Base-by-base conservation (phyloP, 2,797 vertebrate genomes). In the Ctenochaetus hawaiiensis region DNA sequence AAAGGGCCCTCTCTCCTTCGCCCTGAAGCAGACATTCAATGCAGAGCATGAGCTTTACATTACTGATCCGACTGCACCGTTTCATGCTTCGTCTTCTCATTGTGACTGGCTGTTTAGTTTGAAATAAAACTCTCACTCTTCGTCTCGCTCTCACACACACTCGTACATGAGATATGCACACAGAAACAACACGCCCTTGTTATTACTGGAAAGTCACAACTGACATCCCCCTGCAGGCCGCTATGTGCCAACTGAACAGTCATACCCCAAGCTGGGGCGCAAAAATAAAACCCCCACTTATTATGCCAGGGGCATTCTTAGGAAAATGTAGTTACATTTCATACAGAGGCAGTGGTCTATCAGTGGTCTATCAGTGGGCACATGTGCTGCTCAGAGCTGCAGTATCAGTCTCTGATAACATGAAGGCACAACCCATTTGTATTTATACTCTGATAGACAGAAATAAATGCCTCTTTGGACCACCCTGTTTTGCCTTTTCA, bases 131-230 rank as follows among this genome's bases (percentile, higher is more conserved):
- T 53, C 77, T 54, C 57, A 47, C 54, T 62, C n/a, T 59, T 45
- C 62, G 26, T 51, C 22, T 66, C 18, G 60, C 54, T 67, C 73
- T 72, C 75, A 72, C 68, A 75, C 72, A 72, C 68, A 80, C 39
- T 78, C 26, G 48, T 52, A 77, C 67, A 49, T 26, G 63, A 89
- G 85, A 89, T 86, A 88, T 75, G 75, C 80, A 71, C 82, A 85
- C 77, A 84, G 81, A 92, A 91, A 91, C 86, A 92, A 90, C 87
- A 89, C 89, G 76, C 84, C 90, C 91, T 89, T 93, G 88, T 93
- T 92, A 87, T 93, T 91, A 87, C 88, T 92, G 91, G 90, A 92
- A 91, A 92, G 90, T 86, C 87, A 87, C 93, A 91, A 90, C 90
- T 78, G 92, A 89, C 89, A 82, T 80, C 82, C 84, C 86, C 77